These are phyloP conservation scores for Ramphastos sulfuratus DNA, from an alignment of 2,113 vertebrate genomes.

Conservation along the genomic window DNA sequence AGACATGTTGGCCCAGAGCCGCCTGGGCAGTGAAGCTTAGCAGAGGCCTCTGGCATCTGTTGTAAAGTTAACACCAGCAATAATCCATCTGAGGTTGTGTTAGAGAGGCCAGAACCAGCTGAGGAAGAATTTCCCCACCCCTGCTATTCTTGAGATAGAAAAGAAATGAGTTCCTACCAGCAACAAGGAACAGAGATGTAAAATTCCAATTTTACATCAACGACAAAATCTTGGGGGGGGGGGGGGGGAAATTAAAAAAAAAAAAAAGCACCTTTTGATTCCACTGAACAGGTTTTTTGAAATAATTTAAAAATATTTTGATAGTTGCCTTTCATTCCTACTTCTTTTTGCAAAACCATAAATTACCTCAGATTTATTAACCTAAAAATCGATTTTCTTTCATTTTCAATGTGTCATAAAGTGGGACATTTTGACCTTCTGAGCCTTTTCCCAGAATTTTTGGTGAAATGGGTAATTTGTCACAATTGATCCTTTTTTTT, in stretches of 20 bases:
- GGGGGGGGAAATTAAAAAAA: no score
- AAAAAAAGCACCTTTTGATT: not conserved
- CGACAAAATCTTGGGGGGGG: not conserved
- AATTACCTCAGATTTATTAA: constrained; percentile 58
- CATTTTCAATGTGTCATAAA: constrained; percentile 23
- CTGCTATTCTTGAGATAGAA: not conserved
- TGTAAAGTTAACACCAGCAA: not conserved
- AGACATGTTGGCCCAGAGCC: not conserved
- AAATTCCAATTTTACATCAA: not conserved
- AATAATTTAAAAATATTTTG: constrained; percentile 55
- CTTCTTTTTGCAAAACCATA: constrained; percentile 39
- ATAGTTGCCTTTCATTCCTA: constrained; percentile 45
- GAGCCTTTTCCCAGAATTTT: constrained; percentile 35
- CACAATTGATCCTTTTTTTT: constrained; percentile 37
- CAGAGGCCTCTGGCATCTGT: not conserved
- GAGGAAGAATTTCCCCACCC: not conserved
- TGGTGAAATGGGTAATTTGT: constrained; percentile 47
- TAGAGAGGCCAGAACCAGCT: not conserved
- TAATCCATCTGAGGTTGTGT: not conserved
- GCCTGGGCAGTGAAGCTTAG: not conserved
- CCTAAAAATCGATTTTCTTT: constrained; percentile 45
- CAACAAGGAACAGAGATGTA: not conserved
- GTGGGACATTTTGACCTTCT: constrained; percentile 34
- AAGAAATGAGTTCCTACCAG: not conserved
- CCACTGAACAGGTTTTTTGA: not conserved